Percentiles rank a stretch among this genome's conserved stretches.
Conservation (phyloP, 2,888 invertebrate genomes). For the Lysandra coridon region DNA sequence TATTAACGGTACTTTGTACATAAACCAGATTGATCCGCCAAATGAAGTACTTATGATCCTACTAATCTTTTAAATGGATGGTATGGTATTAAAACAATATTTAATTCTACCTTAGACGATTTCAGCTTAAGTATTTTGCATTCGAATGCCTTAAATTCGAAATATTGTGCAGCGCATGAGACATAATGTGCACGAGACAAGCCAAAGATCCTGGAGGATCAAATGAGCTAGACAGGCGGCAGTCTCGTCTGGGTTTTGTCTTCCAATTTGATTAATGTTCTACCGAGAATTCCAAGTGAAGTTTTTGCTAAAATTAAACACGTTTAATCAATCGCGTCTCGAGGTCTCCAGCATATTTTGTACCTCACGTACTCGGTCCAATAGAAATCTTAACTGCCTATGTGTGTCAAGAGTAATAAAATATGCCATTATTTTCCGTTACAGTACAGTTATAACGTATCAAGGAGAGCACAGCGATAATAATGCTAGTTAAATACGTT, state of each 20-base stretch:
- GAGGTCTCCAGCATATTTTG: conserved; percentile 5
- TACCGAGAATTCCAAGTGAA: background rate
- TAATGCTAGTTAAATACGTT: background rate
- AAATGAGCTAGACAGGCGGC: background rate
- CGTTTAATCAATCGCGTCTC: background rate
- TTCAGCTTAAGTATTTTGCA: background rate
- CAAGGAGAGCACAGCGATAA: background rate
- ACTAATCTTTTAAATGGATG: background rate
- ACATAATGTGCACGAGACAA: background rate
- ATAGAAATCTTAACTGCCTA: conserved; percentile 23
- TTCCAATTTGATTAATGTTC: background rate
- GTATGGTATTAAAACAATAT: background rate
- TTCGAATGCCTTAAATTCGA: background rate
- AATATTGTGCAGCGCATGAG: background rate
- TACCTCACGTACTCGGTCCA: conserved; percentile 2
- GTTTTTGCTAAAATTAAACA: background rate
- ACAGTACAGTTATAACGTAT: background rate
- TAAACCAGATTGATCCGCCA: background rate
- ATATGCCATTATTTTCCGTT: conserved; percentile 24
- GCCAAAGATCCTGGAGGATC: background rate
- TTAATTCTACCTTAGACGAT: background rate
- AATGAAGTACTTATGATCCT: background rate
- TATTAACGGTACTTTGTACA: background rate
- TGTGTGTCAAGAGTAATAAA: conserved; percentile 30
- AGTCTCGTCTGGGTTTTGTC: conserved; percentile 6